phyloP scores from a whole-genome alignment of 2,797 vertebrate genomes.

The Scyliorhinus canicula region DNA sequence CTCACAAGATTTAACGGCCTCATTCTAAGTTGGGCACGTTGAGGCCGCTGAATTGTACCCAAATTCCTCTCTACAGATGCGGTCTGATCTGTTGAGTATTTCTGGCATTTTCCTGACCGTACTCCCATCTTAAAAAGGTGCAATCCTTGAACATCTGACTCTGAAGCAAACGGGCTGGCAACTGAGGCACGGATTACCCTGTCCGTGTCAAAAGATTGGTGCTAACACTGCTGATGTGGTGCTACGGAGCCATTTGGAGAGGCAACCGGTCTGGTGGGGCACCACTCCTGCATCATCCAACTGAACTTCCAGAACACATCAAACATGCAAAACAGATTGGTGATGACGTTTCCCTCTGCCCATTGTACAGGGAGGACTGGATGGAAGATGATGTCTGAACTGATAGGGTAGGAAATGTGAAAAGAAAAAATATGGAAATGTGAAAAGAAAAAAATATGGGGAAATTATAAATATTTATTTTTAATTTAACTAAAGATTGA shows the following conservation, averaged over 20 bases:
- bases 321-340: neutral
- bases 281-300: neutral
- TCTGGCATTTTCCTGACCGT: too few relatives aligned
- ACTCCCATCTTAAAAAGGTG: too few relatives aligned
- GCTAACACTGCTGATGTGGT: too few relatives aligned
- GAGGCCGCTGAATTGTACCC: too few relatives aligned
- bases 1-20: too few relatives aligned
- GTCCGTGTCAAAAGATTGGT: neutral
- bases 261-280: neutral
- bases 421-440: neutral
- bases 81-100: too few relatives aligned
- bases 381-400: neutral
- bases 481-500: neutral
- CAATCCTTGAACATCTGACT: neutral
- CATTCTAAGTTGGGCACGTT: too few relatives aligned
- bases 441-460: too few relatives aligned
- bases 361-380: neutral
- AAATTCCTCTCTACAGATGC: too few relatives aligned
- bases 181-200: neutral
- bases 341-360: too few relatives aligned
- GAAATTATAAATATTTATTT: constrained; percentile 35
- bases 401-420: neutral
- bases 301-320: neutral
- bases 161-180: too few relatives aligned
- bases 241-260: neutral